Evolutionary conservation across 1,140 invertebrate genomes (phyloP).

Genomic region (Drosophila chauvacae): DNA sequence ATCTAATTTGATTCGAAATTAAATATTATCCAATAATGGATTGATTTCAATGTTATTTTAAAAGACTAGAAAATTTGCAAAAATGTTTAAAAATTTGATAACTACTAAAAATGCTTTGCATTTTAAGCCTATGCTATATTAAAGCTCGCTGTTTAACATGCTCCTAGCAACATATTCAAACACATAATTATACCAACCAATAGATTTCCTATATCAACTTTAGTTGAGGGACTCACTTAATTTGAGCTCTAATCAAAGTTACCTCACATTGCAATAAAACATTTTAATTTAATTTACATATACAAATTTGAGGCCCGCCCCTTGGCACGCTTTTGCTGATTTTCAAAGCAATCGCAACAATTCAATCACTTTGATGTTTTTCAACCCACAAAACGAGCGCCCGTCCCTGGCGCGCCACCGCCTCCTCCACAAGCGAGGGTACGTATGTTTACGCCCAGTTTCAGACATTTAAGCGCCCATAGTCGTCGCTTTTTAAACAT

Average conservation of each 20-base stretch:
- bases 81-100: no score
- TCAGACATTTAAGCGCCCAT: conserved; percentile 72
- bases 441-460: conserved; percentile 48
- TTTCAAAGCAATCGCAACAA: conserved; percentile 81
- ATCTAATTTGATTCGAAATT: background rate
- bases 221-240: no score
- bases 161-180: background rate
- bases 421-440: conserved; percentile 1
- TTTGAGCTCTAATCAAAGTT: background rate
- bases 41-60: no score
- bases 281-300: conserved; percentile 79
- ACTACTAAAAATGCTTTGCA: background rate
- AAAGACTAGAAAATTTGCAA: no score
- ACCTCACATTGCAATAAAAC: conserved; percentile 18
- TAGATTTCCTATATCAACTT: background rate
- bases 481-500: conserved; percentile 72
- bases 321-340: conserved; percentile 22
- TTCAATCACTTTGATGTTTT: conserved; percentile 82
- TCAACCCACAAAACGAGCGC: conserved; percentile 66
- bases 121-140: no score
- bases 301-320: conserved; percentile 35
- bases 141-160: background rate
- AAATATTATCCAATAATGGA: background rate
- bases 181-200: background rate
- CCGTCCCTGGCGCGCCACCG: conserved; percentile 13